These are phyloP conservation scores for Rhagonycha fulva DNA, from an alignment of 2,888 invertebrate species.

Conservation along the genomic window DNA sequence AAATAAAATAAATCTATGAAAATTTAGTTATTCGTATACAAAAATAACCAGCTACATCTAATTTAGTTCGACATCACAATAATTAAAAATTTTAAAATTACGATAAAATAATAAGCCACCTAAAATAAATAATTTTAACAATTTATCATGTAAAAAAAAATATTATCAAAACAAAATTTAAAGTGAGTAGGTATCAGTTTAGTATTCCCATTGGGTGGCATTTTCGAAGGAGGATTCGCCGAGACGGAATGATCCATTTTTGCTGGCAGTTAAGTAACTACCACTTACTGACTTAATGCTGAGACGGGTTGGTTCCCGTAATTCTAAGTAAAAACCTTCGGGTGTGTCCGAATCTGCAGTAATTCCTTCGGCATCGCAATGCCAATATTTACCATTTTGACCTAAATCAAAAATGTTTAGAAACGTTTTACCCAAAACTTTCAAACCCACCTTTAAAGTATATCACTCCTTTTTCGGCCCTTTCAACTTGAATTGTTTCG, in stretches of 20 bases:
- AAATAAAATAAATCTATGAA: background rate
- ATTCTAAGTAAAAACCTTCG: conserved; percentile 88
- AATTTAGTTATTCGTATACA: background rate
- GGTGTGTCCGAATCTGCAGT: conserved; percentile 83
- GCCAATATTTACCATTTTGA: conserved; percentile 93
- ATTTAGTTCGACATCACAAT: conserved; percentile 16
- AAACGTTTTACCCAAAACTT: background rate
- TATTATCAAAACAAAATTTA: conserved; percentile 2
- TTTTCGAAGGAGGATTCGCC: conserved; percentile 76
- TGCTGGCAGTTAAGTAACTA: conserved; percentile 84
- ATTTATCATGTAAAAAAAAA: background rate
- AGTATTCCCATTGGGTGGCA: conserved; percentile 95
- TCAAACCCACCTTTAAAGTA: conserved; percentile 79
- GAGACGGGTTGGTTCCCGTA: conserved; percentile 90
- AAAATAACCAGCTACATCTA: conserved; percentile 12
- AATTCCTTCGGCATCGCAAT: conserved; percentile 85
- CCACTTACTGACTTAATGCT: conserved; percentile 82
- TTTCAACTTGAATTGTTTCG: conserved; percentile 89
- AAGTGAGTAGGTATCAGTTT: conserved; percentile 47
- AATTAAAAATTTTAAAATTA: background rate
- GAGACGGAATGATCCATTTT: conserved; percentile 88
- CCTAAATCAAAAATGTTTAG: conserved; percentile 60
- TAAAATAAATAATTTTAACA: background rate
- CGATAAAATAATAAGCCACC: conserved; percentile 9
- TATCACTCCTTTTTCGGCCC: conserved; percentile 87